Conservation (phyloP, 2,888 invertebrate genomes). For the Lepas anatifera region DNA sequence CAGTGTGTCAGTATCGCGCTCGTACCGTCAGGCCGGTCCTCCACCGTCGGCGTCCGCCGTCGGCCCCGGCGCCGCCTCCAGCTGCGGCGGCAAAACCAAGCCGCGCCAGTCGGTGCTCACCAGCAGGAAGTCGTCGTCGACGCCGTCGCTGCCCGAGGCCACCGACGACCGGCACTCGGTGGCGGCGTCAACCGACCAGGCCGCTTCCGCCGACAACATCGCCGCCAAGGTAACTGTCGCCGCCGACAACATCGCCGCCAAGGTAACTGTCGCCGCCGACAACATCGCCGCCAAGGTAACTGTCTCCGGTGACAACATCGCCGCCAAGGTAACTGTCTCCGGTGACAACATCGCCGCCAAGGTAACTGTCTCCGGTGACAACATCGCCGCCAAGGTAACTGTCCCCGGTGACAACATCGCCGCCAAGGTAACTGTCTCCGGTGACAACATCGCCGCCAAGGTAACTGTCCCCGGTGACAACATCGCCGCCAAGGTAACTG, state of each 20-base stretch:
- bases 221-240: slow-evolving; percentile 47
- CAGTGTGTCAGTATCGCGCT: neutral
- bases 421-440: slow-evolving; percentile 43
- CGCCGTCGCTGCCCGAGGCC: slow-evolving; percentile 85
- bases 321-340: too few species aligned
- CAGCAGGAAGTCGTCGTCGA: slow-evolving; percentile 86
- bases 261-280: neutral
- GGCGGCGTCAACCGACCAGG: slow-evolving; percentile 92
- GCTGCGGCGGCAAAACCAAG: slow-evolving; percentile 32
- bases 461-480: too few species aligned
- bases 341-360: too few species aligned
- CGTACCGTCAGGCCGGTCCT: neutral
- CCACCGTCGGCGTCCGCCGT: neutral
- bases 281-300: too few species aligned
- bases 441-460: too few species aligned
- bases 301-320: too few species aligned
- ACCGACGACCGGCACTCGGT: slow-evolving; percentile 55
- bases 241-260: neutral
- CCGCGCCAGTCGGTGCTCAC: slow-evolving; percentile 46
- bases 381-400: slow-evolving; percentile 68
- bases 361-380: too few species aligned
- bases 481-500: too few species aligned
- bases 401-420: slow-evolving; percentile 87
- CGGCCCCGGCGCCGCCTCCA: slow-evolving; percentile 13
- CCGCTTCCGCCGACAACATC: slow-evolving; percentile 87